Conservation (phyloP, 2,113 vertebrate genomes). For the Clarias batrachus region DNA sequence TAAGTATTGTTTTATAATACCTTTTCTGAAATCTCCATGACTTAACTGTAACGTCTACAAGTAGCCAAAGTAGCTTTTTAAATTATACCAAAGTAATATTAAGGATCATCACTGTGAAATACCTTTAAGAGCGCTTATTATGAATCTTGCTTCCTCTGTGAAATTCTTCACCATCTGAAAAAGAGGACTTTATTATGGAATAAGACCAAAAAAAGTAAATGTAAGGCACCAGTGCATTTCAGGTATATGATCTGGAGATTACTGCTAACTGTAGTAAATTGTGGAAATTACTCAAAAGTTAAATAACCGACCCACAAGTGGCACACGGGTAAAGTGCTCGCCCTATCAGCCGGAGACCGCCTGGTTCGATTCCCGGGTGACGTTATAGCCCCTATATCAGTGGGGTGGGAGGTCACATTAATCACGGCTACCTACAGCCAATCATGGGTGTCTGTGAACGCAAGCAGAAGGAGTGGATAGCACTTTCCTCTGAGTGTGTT, state of each 20-base stretch:
- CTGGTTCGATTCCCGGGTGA: no score
- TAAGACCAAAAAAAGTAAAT: not conserved
- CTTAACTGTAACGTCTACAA: not conserved
- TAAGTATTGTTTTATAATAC: not conserved
- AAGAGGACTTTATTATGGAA: conserved; percentile 3
- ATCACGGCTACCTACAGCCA: no score
- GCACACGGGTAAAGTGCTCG: no score
- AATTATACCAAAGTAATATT: not conserved
- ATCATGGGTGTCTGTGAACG: no score
- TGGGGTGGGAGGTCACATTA: no score
- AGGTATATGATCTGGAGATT: not conserved
- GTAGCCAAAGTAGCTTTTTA: not conserved
- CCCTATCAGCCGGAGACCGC: no score
- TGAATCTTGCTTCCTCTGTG: conserved; percentile 87
- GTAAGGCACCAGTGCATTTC: not conserved
- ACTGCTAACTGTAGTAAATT: not conserved
- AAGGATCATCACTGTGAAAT: conserved; percentile 24
- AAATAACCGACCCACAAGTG: no score
- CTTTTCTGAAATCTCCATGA: not conserved
- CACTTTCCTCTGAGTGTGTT: no score
- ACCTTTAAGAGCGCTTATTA: conserved; percentile 89
- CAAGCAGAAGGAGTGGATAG: no score
- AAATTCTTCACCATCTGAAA: conserved; percentile 94
- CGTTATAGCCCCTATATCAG: no score
- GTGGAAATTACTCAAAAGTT: not conserved